A percentile compares a stretch with the other conserved stretches of the same genome.
phyloP scores from a whole-genome alignment of 2,888 invertebrate species.

The Chloroclystis v-ata region DNA sequence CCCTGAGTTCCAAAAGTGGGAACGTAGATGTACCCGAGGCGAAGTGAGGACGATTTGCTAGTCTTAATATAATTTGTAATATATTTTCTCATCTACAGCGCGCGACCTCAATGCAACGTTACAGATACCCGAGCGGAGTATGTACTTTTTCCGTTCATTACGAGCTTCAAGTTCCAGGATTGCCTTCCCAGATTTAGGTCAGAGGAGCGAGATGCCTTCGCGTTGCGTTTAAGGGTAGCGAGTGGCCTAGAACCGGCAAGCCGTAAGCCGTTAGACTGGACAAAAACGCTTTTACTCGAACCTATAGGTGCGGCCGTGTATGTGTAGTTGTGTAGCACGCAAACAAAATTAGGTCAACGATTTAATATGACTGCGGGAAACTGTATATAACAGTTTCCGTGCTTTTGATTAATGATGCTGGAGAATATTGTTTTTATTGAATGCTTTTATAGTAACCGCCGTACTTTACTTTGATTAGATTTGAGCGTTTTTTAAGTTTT shows the following conservation, averaged over 20 bases:
- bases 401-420: conserved; percentile 8
- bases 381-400: conserved; percentile 1
- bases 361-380: conserved; percentile 17
- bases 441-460: no score
- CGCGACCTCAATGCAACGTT: conserved; percentile 20
- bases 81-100: background rate
- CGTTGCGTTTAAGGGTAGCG: conserved; percentile 44
- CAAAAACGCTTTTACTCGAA: conserved; percentile 36
- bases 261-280: conserved; percentile 35
- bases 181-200: conserved; percentile 48
- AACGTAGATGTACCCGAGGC: no score
- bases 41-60: no score
- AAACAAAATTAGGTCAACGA: conserved; percentile 26
- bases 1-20: no score
- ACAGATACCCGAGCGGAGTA: conserved; percentile 15
- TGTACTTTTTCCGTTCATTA: conserved; percentile 21
- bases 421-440: conserved; percentile 2
- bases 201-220: conserved; percentile 38
- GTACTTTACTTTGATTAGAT: no score
- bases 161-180: conserved; percentile 23
- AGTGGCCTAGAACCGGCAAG: conserved; percentile 47
- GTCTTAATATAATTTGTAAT: no score
- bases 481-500: no score
- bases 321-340: conserved; percentile 23
- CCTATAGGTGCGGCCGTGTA: conserved; percentile 18